Evolutionary conservation across 92 coral and sea anemone species (phyloP).

Genomic region (Isaurus tuberculatus): DNA sequence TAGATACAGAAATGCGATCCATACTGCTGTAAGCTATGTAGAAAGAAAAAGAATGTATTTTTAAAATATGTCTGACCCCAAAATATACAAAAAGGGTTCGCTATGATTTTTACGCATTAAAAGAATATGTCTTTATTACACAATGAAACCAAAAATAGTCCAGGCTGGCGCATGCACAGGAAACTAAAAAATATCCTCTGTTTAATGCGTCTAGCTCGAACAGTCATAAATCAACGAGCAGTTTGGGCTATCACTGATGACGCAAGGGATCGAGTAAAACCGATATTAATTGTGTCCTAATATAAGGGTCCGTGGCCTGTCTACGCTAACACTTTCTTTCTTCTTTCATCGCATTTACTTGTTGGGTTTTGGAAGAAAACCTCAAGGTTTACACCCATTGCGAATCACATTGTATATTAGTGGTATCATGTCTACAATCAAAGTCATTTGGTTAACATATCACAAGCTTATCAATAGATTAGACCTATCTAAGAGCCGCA

Average conservation of each 20-base stretch:
- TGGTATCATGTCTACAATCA: slow-evolving; percentile 66
- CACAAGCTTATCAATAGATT: slow-evolving; percentile 57
- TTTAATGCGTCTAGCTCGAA: slow-evolving; percentile 16
- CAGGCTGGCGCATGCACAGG: slow-evolving; percentile 30
- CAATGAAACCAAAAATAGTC: not conserved
- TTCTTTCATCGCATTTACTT: slow-evolving; percentile 39
- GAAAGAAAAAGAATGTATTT: not conserved
- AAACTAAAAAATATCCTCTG: slow-evolving; percentile 20
- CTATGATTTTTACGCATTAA: not conserved
- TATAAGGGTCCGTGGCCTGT: slow-evolving; percentile 7
- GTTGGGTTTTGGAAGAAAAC: slow-evolving; percentile 29
- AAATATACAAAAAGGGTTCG: not conserved
- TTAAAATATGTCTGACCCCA: not conserved
- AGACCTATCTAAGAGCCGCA: slow-evolving; percentile 47
- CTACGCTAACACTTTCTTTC: slow-evolving; percentile 21
- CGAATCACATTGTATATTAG: slow-evolving; percentile 51
- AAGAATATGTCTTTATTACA: not conserved
- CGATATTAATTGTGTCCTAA: slow-evolving; percentile 10
- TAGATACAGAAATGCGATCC: slow-evolving; percentile 12
- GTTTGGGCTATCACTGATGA: slow-evolving; percentile 33
- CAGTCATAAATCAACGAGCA: slow-evolving; percentile 20
- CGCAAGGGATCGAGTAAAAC: slow-evolving; percentile 40
- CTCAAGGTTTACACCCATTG: slow-evolving; percentile 36
- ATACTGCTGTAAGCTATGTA: not conserved
- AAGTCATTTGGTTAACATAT: slow-evolving; percentile 58